phyloP scores from a whole-genome alignment of 2,888 invertebrate species.

The Noctua janthe region DNA sequence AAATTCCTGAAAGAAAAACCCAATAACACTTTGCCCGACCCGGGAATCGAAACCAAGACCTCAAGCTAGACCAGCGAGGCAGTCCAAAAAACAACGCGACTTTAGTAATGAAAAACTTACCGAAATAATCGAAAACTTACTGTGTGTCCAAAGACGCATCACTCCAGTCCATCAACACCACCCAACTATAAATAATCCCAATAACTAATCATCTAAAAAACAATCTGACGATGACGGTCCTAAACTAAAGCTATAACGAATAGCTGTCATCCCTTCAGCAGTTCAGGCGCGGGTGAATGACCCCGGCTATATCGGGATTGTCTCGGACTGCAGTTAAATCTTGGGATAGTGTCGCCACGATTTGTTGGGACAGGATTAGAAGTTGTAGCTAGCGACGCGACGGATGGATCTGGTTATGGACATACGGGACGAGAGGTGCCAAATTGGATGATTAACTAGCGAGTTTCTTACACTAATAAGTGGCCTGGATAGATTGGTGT shows the following conservation, averaged over 20 bases:
- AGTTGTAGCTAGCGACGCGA: background rate
- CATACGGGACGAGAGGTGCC: background rate
- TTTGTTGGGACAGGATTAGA: conserved; percentile 25
- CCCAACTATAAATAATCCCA: conserved; percentile 27
- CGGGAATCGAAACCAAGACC: no score
- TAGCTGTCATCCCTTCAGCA: conserved; percentile 51
- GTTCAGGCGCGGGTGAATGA: conserved; percentile 60
- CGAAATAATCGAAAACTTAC: background rate
- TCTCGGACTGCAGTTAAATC: conserved; percentile 48
- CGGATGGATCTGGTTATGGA: background rate
- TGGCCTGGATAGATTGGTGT: background rate
- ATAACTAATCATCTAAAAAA: conserved; percentile 36
- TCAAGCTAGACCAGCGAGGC: no score
- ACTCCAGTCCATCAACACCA: background rate
- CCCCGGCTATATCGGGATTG: conserved; percentile 69
- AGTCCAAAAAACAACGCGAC: background rate
- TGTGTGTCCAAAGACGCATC: background rate
- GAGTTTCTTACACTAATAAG: background rate
- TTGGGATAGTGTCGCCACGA: conserved; percentile 49
- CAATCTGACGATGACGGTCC: conserved; percentile 41
- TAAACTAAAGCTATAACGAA: conserved; percentile 48
- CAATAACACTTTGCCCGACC: no score
- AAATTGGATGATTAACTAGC: background rate
- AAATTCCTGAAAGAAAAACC: no score
- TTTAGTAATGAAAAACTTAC: background rate